These are phyloP conservation scores for Gracilinanus agilis DNA, from an alignment of 2,113 vertebrate genomes.

Conservation along the genomic window DNA sequence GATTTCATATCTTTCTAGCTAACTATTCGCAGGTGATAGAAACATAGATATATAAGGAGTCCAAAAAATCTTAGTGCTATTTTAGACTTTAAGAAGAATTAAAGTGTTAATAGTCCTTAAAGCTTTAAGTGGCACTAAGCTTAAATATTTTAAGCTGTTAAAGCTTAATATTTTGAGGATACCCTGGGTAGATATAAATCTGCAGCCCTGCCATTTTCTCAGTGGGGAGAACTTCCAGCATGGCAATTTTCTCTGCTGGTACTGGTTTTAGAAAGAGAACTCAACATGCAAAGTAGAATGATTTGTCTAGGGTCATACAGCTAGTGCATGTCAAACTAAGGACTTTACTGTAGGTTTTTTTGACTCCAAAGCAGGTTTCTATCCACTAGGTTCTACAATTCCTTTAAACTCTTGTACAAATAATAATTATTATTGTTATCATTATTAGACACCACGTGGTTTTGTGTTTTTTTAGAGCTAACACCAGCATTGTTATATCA, in stretches of 20 bases:
- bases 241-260: background rate
- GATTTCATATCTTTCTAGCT: no score
- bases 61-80: no score
- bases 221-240: background rate
- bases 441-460: background rate
- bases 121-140: no score
- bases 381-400: background rate
- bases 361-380: no score
- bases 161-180: background rate
- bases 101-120: no score
- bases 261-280: background rate
- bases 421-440: background rate
- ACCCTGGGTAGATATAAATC: background rate
- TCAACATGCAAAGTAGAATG: background rate
- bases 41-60: no score
- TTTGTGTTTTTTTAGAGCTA: background rate
- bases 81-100: no score
- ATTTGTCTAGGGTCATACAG: no score
- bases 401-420: background rate
- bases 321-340: no score
- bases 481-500: background rate
- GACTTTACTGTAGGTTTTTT: no score
- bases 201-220: background rate
- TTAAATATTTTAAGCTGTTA: no score
- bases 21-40: no score